Evolutionary conservation across 2,888 invertebrate species (phyloP).

Genomic region (Anticlea derivata): DNA sequence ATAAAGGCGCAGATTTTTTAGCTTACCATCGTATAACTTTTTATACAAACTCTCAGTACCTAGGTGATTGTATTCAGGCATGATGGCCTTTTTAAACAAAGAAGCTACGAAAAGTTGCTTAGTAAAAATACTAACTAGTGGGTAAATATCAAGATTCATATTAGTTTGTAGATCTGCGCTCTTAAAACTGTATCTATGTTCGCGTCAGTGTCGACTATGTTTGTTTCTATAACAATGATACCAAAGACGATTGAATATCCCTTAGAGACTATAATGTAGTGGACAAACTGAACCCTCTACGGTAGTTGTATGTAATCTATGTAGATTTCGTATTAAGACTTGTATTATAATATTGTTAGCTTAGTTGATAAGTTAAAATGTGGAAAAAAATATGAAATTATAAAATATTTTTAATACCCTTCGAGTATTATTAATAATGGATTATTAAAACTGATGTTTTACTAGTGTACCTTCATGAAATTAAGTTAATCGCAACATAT

Average conservation of each 20-base stretch:
- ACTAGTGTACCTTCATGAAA: conserved; percentile 38
- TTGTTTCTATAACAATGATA: conserved; percentile 77
- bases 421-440: conserved; percentile 73
- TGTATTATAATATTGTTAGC: conserved; percentile 74
- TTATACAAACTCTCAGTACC: too few relatives aligned
- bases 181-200: conserved; percentile 40
- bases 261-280: conserved; percentile 66
- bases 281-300: conserved; percentile 51
- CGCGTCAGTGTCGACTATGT: conserved; percentile 58
- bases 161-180: conserved; percentile 2
- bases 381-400: conserved; percentile 63
- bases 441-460: conserved; percentile 36
- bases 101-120: too few relatives aligned
- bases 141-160: too few relatives aligned
- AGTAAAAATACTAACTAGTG: too few relatives aligned
- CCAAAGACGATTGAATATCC: conserved; percentile 83
- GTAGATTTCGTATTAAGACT: conserved; percentile 77
- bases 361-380: conserved; percentile 54
- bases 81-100: too few relatives aligned
- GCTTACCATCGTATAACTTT: background rate
- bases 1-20: conserved; percentile 24
- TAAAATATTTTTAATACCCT: conserved; percentile 77
- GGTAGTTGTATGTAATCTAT: conserved; percentile 68
- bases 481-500: conserved; percentile 46
- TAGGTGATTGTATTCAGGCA: too few relatives aligned